A percentile compares a stretch with the other conserved stretches of the same genome.
These are phyloP conservation scores for Pantherophis alleghaniensis DNA, from an alignment of 2,797 vertebrate species.

Conservation along the genomic window DNA sequence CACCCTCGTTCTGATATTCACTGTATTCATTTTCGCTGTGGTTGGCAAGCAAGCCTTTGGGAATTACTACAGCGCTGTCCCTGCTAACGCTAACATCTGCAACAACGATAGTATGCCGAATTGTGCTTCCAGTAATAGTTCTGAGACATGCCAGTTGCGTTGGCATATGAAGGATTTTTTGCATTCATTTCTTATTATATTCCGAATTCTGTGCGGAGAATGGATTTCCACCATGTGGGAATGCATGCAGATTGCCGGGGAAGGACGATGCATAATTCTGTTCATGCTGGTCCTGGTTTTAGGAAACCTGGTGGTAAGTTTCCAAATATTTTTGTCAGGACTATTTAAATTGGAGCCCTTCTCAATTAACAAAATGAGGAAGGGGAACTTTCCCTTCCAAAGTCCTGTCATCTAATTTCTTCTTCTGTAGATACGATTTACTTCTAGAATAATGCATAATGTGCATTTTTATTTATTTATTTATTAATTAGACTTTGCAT, in stretches of 20 bases:
- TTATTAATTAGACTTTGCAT: background rate
- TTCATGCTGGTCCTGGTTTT: slow-evolving; percentile 71
- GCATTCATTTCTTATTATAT: slow-evolving; percentile 73
- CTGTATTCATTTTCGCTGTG: slow-evolving; percentile 75
- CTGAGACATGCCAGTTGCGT: background rate
- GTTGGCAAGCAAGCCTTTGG: slow-evolving; percentile 71
- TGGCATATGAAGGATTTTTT: slow-evolving; percentile 75
- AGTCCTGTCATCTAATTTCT: background rate
- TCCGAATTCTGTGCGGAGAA: slow-evolving; percentile 76
- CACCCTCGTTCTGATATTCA: slow-evolving; percentile 70
- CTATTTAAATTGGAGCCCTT: background rate
- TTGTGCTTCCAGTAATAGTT: accelerated
- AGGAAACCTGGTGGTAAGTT: slow-evolving; percentile 77
- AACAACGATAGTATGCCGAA: accelerated
- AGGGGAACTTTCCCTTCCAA: background rate
- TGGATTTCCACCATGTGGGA: slow-evolving; percentile 78
- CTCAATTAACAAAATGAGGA: background rate
- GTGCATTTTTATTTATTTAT: background rate
- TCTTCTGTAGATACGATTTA: background rate
- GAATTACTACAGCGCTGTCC: slow-evolving; percentile 18
- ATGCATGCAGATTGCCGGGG: slow-evolving; percentile 62
- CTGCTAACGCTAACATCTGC: slow-evolving; percentile 57
- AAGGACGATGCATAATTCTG: slow-evolving; percentile 59
- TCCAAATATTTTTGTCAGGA: slow-evolving; percentile 19
- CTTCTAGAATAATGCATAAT: background rate